phyloP scores from a whole-genome alignment of 2,888 invertebrate genomes.

The Ectemnius lituratus region DNA sequence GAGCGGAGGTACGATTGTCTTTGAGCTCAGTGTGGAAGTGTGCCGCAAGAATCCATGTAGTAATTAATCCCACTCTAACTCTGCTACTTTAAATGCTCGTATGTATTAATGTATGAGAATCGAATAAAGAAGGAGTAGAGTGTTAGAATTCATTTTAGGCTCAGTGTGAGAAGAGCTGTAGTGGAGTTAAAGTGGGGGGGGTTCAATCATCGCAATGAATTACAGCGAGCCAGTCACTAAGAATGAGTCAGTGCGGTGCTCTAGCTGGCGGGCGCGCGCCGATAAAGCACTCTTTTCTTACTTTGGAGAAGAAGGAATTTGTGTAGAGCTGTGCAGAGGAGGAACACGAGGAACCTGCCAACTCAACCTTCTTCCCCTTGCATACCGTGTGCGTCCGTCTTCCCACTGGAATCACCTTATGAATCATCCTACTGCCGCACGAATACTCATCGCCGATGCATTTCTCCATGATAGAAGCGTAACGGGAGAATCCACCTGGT shows the following conservation, averaged over 20 bases:
- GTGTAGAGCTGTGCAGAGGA: not conserved
- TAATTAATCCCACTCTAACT: no score
- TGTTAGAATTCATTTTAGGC: conserved; percentile 8
- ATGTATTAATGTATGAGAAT: no score
- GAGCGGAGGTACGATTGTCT: conserved; percentile 37
- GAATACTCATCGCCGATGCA: conserved; percentile 14
- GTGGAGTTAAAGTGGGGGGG: conserved; percentile 24
- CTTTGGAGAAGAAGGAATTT: conserved; percentile 33
- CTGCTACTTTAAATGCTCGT: no score
- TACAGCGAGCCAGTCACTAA: conserved; percentile 69
- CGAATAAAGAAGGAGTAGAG: not conserved
- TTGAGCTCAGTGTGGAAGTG: not conserved
- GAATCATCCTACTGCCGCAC: conserved; percentile 40
- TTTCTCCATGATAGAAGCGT: conserved; percentile 1
- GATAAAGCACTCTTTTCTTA: conserved; percentile 46
- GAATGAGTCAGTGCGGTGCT: conserved; percentile 61
- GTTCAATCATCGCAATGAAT: conserved; percentile 70
- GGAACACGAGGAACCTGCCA: not conserved
- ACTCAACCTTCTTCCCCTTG: conserved; percentile 1
- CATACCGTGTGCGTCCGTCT: not conserved
- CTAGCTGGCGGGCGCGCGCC: conserved; percentile 36
- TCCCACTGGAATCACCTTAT: conserved; percentile 28
- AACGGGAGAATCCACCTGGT: no score
- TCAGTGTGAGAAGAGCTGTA: conserved; percentile 54
- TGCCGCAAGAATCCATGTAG: no score